Evolutionary conservation across 2,797 vertebrate species (phyloP).

Genomic region (Acomys russatus): DNA sequence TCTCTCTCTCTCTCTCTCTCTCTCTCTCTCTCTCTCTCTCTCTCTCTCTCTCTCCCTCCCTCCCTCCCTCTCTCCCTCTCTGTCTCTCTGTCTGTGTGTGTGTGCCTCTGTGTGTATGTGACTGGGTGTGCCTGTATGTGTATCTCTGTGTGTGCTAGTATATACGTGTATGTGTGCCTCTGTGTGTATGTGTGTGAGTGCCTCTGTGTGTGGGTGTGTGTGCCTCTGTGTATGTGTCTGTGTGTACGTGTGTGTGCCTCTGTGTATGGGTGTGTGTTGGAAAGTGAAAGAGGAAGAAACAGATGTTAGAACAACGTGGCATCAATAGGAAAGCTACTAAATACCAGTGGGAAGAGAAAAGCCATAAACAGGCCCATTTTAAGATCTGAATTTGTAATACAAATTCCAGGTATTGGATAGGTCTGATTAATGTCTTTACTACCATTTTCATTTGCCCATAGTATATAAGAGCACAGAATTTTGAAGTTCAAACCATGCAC

Average conservation of each 20-base stretch:
- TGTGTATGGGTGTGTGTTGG: not conserved
- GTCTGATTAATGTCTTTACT: slow-evolving; percentile 29
- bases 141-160: not conserved
- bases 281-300: slow-evolving; percentile 13
- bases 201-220: accelerated
- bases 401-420: slow-evolving; percentile 59
- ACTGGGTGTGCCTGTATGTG: not conserved
- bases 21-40: no score
- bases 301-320: not conserved
- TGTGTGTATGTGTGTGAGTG: not conserved
- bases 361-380: not conserved
- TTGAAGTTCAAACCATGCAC: slow-evolving; percentile 24
- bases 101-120: no score
- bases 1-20: no score
- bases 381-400: slow-evolving; percentile 44
- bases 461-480: not conserved
- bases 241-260: not conserved
- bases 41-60: no score
- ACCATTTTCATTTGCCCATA: slow-evolving; percentile 45
- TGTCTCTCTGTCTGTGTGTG: no score
- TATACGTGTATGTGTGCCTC: not conserved
- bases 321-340: not conserved
- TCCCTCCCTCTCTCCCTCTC: not conserved
- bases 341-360: slow-evolving; percentile 20
- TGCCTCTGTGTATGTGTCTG: not conserved